These are phyloP conservation scores for Clarias macrocephalus DNA, from an alignment of 2,113 vertebrate genomes.

Conservation along the genomic window DNA sequence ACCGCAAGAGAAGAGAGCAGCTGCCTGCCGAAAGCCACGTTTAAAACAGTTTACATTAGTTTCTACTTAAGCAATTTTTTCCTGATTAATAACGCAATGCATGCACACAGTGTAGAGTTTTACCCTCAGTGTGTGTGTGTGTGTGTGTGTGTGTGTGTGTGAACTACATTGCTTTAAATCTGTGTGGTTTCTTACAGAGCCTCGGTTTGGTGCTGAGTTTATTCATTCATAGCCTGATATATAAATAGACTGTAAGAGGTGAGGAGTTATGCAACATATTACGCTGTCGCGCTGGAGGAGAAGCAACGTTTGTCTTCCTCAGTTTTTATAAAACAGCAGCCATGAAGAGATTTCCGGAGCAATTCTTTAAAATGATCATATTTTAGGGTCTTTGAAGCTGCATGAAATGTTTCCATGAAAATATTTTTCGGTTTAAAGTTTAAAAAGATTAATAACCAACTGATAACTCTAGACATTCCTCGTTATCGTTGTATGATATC, in stretches of 20 bases:
- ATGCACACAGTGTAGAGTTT: neutral
- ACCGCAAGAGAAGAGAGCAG: too few relatives aligned
- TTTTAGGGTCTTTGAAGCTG: neutral
- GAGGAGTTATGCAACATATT: neutral
- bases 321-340: neutral
- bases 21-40: too few relatives aligned
- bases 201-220: neutral
- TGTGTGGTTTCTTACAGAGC: neutral
- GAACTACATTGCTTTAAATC: neutral
- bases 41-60: neutral
- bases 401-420: neutral
- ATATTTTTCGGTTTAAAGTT: neutral
- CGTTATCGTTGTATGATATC: neutral
- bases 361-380: neutral
- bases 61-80: neutral
- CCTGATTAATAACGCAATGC: neutral
- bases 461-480: neutral
- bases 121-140: neutral
- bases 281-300: neutral
- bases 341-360: neutral
- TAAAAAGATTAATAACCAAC: neutral
- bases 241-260: neutral
- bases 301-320: neutral
- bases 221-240: neutral
- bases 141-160: neutral